These are phyloP conservation scores for Chirona hameri DNA, from an alignment of 2,888 invertebrate species.

Conservation along the genomic window DNA sequence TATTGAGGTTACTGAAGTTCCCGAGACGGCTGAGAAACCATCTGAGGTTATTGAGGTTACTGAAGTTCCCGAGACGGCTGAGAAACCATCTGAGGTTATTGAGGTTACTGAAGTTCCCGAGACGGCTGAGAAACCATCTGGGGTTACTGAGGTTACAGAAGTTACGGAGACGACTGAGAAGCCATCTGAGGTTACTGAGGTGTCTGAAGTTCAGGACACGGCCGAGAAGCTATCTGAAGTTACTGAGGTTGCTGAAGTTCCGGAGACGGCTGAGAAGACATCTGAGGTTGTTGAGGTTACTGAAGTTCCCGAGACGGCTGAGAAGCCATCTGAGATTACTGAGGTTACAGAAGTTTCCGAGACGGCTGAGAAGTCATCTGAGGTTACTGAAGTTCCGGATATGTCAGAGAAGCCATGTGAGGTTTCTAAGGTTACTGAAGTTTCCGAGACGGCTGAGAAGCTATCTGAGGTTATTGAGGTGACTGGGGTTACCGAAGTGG, in stretches of 20 bases:
- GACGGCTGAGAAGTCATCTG: neutral
- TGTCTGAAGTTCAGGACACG: too few relatives aligned
- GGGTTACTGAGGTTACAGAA: neutral
- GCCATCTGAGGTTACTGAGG: too few relatives aligned
- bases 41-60: neutral
- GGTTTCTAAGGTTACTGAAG: neutral
- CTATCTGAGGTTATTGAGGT: neutral
- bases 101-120: too few relatives aligned
- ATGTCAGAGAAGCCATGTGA: neutral
- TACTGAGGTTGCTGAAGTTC: neutral
- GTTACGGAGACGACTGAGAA: neutral
- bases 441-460: neutral
- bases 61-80: neutral
- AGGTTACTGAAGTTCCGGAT: neutral
- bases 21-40: neutral
- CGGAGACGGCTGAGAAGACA: neutral
- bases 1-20: neutral
- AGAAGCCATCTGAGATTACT: neutral
- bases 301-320: neutral
- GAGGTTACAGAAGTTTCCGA: neutral
- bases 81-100: neutral
- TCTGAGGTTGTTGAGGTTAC: neutral
- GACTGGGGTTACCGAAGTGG: neutral
- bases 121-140: neutral
- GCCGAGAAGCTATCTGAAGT: neutral